Conservation (phyloP, 1,140 invertebrate species). For the Mycetomoellerius zeteki region DNA sequence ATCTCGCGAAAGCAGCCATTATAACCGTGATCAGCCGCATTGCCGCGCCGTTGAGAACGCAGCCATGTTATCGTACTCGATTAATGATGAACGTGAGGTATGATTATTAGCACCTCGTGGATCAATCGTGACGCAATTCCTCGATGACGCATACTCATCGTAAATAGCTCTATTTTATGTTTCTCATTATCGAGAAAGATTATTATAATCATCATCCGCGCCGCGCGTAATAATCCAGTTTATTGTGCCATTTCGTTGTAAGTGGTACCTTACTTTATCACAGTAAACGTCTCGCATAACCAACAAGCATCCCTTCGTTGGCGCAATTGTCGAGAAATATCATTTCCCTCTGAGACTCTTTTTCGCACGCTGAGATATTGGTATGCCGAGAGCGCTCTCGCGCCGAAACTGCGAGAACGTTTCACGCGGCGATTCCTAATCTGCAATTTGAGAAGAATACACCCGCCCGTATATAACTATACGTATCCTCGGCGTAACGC, state of each 20-base stretch:
- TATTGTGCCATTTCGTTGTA: constrained; percentile 12
- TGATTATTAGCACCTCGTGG: constrained; percentile 81
- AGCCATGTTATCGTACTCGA: constrained; percentile 72
- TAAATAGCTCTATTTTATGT: constrained; percentile 16
- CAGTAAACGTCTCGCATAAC: not conserved
- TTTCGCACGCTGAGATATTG: not conserved
- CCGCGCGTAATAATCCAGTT: not conserved
- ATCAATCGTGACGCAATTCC: constrained; percentile 1
- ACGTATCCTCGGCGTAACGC: constrained; percentile 54
- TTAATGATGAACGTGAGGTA: constrained; percentile 80
- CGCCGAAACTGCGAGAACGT: constrained; percentile 2
- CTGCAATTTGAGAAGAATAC: constrained; percentile 62
- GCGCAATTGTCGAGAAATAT: constrained; percentile 16
- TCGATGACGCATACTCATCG: not conserved
- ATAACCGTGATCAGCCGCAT: constrained; percentile 60
- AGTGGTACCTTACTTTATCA: constrained; percentile 29
- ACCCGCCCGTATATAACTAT: constrained; percentile 62
- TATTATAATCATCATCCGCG: constrained; percentile 42
- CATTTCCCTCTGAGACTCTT: not conserved
- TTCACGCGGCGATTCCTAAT: constrained; percentile 36
- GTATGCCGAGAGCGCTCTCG: not conserved
- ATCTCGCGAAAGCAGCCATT: constrained; percentile 67
- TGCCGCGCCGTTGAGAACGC: constrained; percentile 37
- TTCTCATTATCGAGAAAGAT: constrained; percentile 36
- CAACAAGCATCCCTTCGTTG: constrained; percentile 1